phyloP scores from a whole-genome alignment of 2,888 invertebrate species.

The Latheticus oryzae region DNA sequence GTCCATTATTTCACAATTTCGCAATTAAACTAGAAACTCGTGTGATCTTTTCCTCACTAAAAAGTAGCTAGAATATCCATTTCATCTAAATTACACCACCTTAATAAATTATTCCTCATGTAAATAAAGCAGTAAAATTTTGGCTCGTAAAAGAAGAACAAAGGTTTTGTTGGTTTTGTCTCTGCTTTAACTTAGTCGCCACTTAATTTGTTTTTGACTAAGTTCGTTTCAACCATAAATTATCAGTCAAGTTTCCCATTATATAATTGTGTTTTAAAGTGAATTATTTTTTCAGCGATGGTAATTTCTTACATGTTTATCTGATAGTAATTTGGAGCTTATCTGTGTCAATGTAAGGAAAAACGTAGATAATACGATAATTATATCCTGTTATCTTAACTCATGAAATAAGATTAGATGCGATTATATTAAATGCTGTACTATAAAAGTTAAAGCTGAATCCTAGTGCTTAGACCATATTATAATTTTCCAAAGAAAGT shows the following conservation, averaged over 20 bases:
- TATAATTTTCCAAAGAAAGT: too few relatives aligned
- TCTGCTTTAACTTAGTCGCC: constrained; percentile 12
- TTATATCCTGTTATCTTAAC: constrained; percentile 31
- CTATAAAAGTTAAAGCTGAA: too few relatives aligned
- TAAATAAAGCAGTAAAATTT: constrained; percentile 48
- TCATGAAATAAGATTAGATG: constrained; percentile 25
- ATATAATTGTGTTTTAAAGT: too few relatives aligned
- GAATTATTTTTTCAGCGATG: too few relatives aligned
- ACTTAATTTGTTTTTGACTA: constrained; percentile 35
- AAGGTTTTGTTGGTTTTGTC: constrained; percentile 33
- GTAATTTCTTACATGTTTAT: constrained; percentile 27
- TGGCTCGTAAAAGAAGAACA: constrained; percentile 43
- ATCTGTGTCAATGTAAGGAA: constrained; percentile 28
- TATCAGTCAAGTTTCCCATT: too few relatives aligned
- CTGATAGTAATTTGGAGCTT: constrained; percentile 16
- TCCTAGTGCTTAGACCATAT: too few relatives aligned
- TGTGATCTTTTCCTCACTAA: too few relatives aligned
- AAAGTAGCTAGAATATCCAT: too few relatives aligned
- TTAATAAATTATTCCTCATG: constrained; percentile 39
- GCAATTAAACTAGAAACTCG: too few relatives aligned
- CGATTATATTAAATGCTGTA: too few relatives aligned
- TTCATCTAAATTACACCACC: constrained; percentile 41
- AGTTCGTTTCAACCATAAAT: constrained; percentile 13
- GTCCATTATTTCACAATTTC: too few relatives aligned
- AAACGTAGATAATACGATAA: constrained; percentile 31